phyloP scores from a whole-genome alignment of 2,888 invertebrate species.

The Caenorhabditis panamensis region DNA sequence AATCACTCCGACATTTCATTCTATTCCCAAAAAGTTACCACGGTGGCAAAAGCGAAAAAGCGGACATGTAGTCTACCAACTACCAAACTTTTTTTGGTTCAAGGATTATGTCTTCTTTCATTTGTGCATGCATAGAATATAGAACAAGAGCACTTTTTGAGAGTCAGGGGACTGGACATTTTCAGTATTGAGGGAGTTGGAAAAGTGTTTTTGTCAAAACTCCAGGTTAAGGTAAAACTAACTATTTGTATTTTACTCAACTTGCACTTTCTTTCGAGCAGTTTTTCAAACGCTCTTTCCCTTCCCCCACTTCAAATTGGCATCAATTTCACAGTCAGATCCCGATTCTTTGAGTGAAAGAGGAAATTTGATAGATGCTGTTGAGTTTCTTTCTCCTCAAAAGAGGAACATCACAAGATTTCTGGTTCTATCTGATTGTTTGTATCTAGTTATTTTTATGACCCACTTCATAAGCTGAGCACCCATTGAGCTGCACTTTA shows the following conservation, averaged over 20 bases:
- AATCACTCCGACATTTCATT: neutral
- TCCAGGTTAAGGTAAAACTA: neutral
- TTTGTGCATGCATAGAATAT: slow-evolving; percentile 4
- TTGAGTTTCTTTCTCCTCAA: neutral
- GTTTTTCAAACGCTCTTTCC: neutral
- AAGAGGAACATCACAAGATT: neutral
- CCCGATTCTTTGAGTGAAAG: neutral
- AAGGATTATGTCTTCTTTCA: neutral
- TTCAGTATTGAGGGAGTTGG: neutral
- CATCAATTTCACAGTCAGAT: neutral
- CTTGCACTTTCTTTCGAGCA: slow-evolving; percentile 13
- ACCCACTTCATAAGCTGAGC: slow-evolving; percentile 1
- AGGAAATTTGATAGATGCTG: neutral
- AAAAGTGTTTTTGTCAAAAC: no score
- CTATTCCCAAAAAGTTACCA: neutral
- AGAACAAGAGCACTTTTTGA: slow-evolving; percentile 6
- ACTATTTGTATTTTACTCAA: slow-evolving; percentile 11
- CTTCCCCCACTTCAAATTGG: slow-evolving; percentile 6
- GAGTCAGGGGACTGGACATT: no score
- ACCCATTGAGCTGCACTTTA: slow-evolving; percentile 45
- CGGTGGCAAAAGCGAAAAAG: neutral
- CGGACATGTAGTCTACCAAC: neutral
- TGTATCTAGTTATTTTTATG: neutral
- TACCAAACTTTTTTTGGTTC: no score
- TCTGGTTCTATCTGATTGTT: neutral